A percentile compares a stretch with the other conserved stretches of the same genome.
These are phyloP conservation scores for Sarcophaga peregrina DNA, from an alignment of 1,140 invertebrate species.

Conservation along the genomic window DNA sequence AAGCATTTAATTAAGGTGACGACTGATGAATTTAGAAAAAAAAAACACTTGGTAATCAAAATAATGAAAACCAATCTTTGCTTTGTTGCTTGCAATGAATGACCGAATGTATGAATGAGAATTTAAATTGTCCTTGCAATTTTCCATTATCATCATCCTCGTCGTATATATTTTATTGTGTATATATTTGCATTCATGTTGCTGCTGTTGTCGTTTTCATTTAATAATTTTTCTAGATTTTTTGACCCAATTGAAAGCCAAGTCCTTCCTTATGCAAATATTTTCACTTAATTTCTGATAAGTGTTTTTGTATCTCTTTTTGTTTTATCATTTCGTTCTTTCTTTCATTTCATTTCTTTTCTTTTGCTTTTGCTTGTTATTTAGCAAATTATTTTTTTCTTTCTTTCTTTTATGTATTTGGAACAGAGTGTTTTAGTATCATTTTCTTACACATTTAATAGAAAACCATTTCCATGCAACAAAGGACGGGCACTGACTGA, in stretches of 20 bases:
- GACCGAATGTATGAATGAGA: too few species aligned
- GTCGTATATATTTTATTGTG: too few species aligned
- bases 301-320: conserved; percentile 19
- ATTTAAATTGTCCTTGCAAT: conserved; percentile 7
- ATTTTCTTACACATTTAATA: not conserved
- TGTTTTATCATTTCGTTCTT: not conserved
- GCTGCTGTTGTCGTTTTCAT: not conserved
- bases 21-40: too few species aligned
- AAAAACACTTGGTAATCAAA: too few species aligned
- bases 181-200: not conserved
- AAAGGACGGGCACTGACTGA: not conserved
- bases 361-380: too few species aligned
- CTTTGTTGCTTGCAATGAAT: too few species aligned
- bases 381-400: not conserved
- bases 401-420: not conserved
- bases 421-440: not conserved
- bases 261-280: conserved; percentile 30
- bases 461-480: not conserved
- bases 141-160: not conserved
- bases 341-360: too few species aligned
- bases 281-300: conserved; percentile 38
- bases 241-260: conserved; percentile 34
- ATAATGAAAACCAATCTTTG: too few species aligned
- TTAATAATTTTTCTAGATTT: not conserved
- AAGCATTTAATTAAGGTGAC: too few species aligned